phyloP scores from a whole-genome alignment of 2,113 vertebrate genomes.

The Silurus glanis region DNA sequence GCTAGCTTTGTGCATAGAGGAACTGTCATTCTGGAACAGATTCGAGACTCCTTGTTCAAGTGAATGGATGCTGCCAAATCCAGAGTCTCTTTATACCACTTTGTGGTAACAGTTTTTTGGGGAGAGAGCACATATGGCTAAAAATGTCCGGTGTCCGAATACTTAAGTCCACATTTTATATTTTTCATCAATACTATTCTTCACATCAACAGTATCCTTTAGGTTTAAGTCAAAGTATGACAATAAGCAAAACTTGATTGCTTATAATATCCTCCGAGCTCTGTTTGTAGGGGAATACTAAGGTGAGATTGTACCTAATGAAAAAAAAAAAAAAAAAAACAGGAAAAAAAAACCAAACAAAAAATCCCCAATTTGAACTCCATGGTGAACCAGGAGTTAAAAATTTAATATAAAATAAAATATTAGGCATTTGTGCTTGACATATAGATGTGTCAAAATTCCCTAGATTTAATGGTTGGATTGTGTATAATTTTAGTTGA shows the following conservation, averaged over 20 bases:
- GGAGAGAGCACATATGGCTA: too few relatives aligned
- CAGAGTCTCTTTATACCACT: too few relatives aligned
- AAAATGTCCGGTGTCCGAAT: too few relatives aligned
- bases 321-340: neutral
- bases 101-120: too few relatives aligned
- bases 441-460: neutral
- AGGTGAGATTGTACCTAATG: too few relatives aligned
- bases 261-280: too few relatives aligned
- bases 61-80: too few relatives aligned
- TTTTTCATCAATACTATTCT: too few relatives aligned
- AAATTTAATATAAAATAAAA: neutral
- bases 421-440: neutral
- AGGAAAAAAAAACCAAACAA: neutral
- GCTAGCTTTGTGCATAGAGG: too few relatives aligned
- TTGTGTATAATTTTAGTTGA: neutral
- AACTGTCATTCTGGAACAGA: too few relatives aligned
- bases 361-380: neutral
- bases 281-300: neutral
- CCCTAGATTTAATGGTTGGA: neutral
- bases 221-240: neutral
- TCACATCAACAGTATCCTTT: neutral
- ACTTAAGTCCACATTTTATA: too few relatives aligned
- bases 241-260: neutral
- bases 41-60: too few relatives aligned
- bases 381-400: neutral